Conservation (phyloP, 2,888 invertebrate genomes). For the Heliconius cydno region DNA sequence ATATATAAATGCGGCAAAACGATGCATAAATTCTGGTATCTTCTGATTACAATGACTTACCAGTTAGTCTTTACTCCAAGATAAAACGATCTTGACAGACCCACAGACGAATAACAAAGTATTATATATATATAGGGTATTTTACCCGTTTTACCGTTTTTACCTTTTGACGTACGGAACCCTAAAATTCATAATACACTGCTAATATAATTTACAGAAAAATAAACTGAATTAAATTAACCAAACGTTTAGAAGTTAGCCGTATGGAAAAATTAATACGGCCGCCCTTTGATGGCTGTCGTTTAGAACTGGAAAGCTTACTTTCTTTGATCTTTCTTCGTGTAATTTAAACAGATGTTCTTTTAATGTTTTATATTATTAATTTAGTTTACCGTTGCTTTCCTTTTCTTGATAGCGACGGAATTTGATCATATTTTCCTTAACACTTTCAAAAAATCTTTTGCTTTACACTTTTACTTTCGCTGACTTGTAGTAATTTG, state of each 20-base stretch:
- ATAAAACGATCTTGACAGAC: too few species aligned
- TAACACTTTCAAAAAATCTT: background rate
- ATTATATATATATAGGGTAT: too few species aligned
- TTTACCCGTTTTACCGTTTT: too few species aligned
- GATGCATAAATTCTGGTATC: too few species aligned
- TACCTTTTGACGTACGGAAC: too few species aligned
- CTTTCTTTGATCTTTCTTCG: slow-evolving; percentile 33
- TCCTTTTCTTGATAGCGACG: background rate
- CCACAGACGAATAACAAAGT: too few species aligned
- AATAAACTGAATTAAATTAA: slow-evolving; percentile 19
- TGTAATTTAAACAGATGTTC: slow-evolving; percentile 33
- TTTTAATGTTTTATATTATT: slow-evolving; percentile 25
- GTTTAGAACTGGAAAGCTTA: slow-evolving; percentile 13
- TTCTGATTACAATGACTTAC: too few species aligned
- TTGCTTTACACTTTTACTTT: background rate
- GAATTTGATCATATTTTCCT: background rate
- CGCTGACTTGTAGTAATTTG: background rate
- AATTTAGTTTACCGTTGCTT: slow-evolving; percentile 14
- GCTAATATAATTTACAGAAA: background rate
- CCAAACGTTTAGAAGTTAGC: slow-evolving; percentile 18
- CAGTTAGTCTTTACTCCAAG: too few species aligned
- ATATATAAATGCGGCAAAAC: too few species aligned
- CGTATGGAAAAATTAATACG: slow-evolving; percentile 31
- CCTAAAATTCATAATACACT: background rate
- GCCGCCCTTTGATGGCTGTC: slow-evolving; percentile 31